Percentiles rank a stretch among this genome's conserved stretches.
These are phyloP conservation scores for Phanerotoma sp. DNA, from an alignment of 2,888 invertebrate species.

Conservation along the genomic window DNA sequence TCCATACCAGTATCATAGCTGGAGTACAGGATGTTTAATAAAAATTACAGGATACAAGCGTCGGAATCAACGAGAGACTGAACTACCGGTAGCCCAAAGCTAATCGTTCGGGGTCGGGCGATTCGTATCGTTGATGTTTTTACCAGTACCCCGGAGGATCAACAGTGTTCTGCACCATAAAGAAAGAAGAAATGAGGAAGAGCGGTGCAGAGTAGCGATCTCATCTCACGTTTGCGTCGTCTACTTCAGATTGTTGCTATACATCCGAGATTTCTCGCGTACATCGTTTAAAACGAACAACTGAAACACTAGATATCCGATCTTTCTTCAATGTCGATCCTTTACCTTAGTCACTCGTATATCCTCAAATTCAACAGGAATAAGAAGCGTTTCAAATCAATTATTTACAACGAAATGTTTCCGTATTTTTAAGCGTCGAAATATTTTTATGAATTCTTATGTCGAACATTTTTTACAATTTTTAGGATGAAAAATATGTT, in stretches of 20 bases:
- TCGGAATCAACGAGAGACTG: slow-evolving; percentile 24
- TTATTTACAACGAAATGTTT: too few species aligned
- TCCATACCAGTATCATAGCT: slow-evolving; percentile 36
- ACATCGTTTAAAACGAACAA: too few species aligned
- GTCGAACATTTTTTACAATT: too few species aligned
- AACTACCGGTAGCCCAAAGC: slow-evolving; percentile 45
- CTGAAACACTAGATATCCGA: not conserved
- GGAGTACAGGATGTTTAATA: slow-evolving; percentile 51
- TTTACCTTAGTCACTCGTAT: too few species aligned
- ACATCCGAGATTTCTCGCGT: too few species aligned
- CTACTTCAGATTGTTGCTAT: not conserved
- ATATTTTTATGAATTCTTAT: too few species aligned
- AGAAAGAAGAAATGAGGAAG: slow-evolving; percentile 4
- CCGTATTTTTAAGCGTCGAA: too few species aligned
- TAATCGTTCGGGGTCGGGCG: slow-evolving; percentile 44
- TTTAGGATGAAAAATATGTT: too few species aligned
- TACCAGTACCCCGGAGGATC: slow-evolving; percentile 30
- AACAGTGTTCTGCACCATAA: slow-evolving; percentile 3
- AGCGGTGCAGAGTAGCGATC: not conserved
- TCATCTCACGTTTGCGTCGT: too few species aligned
- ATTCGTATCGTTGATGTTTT: slow-evolving; percentile 49
- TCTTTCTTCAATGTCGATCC: too few species aligned
- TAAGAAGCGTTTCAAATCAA: too few species aligned
- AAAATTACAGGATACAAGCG: slow-evolving; percentile 46
- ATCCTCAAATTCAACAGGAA: too few species aligned